A percentile compares a stretch with the other conserved stretches of the same genome.
These are phyloP conservation scores for Periophthalmodon schlosseri DNA, from an alignment of 2,113 vertebrate species.

Conservation along the genomic window DNA sequence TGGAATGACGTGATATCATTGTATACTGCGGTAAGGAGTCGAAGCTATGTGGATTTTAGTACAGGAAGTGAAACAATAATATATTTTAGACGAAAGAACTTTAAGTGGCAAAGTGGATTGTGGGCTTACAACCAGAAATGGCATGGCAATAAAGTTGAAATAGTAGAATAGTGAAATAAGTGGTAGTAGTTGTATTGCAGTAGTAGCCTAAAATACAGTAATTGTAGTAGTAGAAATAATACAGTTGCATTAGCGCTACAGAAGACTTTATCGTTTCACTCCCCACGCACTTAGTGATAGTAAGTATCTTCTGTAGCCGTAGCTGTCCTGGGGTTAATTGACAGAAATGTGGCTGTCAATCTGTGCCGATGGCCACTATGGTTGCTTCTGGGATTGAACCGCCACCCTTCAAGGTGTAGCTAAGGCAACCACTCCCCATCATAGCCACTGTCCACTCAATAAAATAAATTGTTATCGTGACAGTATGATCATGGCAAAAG, in stretches of 20 bases:
- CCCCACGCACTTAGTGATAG: too few species aligned
- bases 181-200: background rate
- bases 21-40: background rate
- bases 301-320: too few species aligned
- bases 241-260: background rate
- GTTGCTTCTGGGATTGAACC: too few species aligned
- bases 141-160: background rate
- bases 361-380: too few species aligned
- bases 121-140: background rate
- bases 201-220: background rate
- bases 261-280: background rate
- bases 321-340: background rate
- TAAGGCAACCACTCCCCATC: too few species aligned
- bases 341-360: background rate
- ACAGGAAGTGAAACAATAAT: background rate
- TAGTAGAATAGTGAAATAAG: background rate
- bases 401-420: too few species aligned
- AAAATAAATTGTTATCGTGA: too few species aligned
- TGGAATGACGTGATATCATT: conserved; percentile 6
- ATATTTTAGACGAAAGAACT: background rate
- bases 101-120: background rate
- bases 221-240: background rate
- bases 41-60: background rate
- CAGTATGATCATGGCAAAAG: too few species aligned
- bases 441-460: too few species aligned